A percentile compares a stretch with the other conserved stretches of the same genome.
Conservation (phyloP, 2,797 vertebrate genomes). For the Menidia menidia region DNA sequence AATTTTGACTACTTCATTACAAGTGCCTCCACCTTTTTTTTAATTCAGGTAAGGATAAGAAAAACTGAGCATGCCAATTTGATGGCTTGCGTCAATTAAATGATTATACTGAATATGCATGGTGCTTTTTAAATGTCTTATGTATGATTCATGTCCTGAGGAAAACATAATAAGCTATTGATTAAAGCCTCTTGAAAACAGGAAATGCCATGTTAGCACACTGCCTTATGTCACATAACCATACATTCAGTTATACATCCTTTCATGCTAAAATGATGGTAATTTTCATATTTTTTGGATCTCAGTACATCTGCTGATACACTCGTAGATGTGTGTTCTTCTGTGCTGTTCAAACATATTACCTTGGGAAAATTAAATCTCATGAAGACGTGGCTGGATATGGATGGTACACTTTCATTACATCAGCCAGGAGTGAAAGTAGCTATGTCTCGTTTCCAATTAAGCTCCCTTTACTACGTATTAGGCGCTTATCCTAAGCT, state of each 20-base stretch:
- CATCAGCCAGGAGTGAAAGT: constrained; percentile 56
- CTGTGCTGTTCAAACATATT: constrained; percentile 47
- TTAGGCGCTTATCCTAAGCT: constrained; percentile 69
- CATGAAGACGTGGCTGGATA: constrained; percentile 49
- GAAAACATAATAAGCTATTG: not conserved
- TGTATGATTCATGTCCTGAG: constrained; percentile 7
- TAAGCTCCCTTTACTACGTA: constrained; percentile 65
- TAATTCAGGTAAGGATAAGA: constrained; percentile 1
- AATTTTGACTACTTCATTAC: not conserved
- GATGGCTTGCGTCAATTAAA: constrained; percentile 8
- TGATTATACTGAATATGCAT: constrained; percentile 6
- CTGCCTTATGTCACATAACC: not conserved
- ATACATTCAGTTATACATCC: constrained; percentile 11
- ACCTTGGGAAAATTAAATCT: constrained; percentile 67
- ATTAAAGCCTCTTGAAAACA: constrained; percentile 12
- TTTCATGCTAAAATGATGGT: constrained; percentile 13
- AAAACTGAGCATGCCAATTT: constrained; percentile 15
- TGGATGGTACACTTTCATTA: constrained; percentile 64
- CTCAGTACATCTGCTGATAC: constrained; percentile 11
- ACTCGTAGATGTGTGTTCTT: constrained; percentile 10
- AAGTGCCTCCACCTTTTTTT: not conserved
- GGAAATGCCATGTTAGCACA: constrained; percentile 2
- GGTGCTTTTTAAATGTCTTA: constrained; percentile 7
- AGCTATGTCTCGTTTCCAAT: constrained; percentile 65
- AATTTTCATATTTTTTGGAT: constrained; percentile 12